phyloP scores from a whole-genome alignment of 37 sponge, comb jelly and placozoan genomes.

The Cladorhizidae sp. region DNA sequence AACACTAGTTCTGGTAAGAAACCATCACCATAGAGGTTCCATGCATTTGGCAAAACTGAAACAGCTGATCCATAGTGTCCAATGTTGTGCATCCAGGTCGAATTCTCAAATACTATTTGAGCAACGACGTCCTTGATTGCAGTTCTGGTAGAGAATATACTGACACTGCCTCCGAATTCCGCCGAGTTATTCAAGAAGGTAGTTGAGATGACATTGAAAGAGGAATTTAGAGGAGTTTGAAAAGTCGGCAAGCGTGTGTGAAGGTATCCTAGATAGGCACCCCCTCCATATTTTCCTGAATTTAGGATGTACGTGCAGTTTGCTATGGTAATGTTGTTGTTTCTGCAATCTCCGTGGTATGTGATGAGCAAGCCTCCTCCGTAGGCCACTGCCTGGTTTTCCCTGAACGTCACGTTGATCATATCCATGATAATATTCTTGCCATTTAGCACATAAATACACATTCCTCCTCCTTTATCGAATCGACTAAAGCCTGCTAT shows the following conservation, averaged over 20 bases:
- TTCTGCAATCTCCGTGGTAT: neutral
- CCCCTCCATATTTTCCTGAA: constrained; percentile 15
- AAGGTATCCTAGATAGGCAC: constrained; percentile 2
- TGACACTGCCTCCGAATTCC: neutral
- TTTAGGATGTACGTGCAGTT: neutral
- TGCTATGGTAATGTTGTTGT: neutral
- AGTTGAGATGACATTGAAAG: neutral
- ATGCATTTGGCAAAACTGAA: neutral
- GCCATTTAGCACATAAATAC: neutral
- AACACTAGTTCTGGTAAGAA: constrained; percentile 12
- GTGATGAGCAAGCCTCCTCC: neutral
- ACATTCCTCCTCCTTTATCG: constrained; percentile 27
- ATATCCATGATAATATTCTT: neutral
- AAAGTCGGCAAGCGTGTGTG: neutral
- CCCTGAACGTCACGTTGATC: neutral
- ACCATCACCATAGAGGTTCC: neutral
- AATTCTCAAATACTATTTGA: neutral
- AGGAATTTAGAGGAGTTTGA: constrained; percentile 8
- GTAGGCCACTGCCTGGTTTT: neutral
- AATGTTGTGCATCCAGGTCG: constrained; percentile 14
- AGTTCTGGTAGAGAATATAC: constrained; percentile 7
- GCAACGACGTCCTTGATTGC: neutral
- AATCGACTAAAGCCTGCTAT: constrained; percentile 6
- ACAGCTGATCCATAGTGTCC: constrained; percentile 32
- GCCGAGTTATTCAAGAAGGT: neutral